Evolutionary conservation across 2,797 vertebrate genomes (phyloP).

Genomic region (Megaceryle alcyon): DNA sequence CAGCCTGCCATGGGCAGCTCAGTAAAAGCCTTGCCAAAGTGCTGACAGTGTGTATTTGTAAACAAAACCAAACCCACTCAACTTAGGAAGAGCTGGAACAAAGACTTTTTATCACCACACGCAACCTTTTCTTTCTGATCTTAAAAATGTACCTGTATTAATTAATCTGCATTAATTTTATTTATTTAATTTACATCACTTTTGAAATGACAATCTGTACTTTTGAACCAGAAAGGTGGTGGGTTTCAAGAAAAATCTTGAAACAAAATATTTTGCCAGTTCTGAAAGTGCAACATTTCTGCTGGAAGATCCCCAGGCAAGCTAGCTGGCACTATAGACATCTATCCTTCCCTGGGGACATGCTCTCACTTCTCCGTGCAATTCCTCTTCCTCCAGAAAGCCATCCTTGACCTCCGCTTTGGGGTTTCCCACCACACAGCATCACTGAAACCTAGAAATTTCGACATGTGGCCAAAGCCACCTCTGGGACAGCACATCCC

Average conservation of each 20-base stretch:
- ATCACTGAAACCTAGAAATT: not conserved
- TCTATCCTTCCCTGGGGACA: not conserved
- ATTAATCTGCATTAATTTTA: not conserved
- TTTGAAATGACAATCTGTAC: not conserved
- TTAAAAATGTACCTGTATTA: not conserved
- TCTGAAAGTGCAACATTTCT: not conserved
- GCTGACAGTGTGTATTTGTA: not conserved
- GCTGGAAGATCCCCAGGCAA: not conserved
- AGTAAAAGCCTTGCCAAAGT: not conserved
- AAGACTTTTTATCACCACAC: not conserved
- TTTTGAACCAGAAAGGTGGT: not conserved
- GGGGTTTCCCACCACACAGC: rapidly evolving
- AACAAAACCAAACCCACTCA: not conserved
- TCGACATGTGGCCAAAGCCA: rapidly evolving
- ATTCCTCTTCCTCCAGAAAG: not conserved
- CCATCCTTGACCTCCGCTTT: not conserved
- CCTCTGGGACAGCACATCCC: not conserved
- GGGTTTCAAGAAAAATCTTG: not conserved
- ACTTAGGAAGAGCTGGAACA: not conserved
- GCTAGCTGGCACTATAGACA: rapidly evolving
- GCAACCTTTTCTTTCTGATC: not conserved
- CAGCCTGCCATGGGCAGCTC: not conserved
- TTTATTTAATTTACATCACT: not conserved
- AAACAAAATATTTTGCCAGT: not conserved
- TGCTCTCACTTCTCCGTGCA: rapidly evolving